A percentile compares a stretch with the other conserved stretches of the same genome.
These are phyloP conservation scores for Xanthorhoe designata DNA, from an alignment of 2,888 invertebrate species.

Conservation along the genomic window DNA sequence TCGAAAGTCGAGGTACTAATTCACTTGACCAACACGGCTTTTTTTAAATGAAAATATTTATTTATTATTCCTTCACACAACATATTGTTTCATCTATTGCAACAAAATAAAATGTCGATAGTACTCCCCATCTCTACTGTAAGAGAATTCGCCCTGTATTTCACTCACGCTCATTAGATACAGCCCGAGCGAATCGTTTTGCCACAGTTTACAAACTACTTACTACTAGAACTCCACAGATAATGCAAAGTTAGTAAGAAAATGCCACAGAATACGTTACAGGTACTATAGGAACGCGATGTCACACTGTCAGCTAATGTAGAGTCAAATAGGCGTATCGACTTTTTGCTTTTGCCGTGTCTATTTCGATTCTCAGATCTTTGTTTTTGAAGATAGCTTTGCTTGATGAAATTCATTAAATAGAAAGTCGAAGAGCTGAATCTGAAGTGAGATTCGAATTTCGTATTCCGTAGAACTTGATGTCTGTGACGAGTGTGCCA, in stretches of 20 bases:
- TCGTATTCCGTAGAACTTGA: too few relatives aligned
- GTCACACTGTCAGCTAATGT: slow-evolving; percentile 58
- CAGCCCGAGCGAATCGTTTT: slow-evolving; percentile 52
- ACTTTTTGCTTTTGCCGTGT: slow-evolving; percentile 37
- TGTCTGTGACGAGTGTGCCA: too few relatives aligned
- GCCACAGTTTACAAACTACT: slow-evolving; percentile 23
- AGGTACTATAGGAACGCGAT: slow-evolving; percentile 29
- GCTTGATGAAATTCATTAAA: background rate
- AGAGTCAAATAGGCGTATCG: slow-evolving; percentile 51
- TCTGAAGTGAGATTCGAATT: too few relatives aligned
- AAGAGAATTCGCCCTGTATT: slow-evolving; percentile 30
- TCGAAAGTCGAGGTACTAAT: too few relatives aligned
- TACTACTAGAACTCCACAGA: slow-evolving; percentile 23
- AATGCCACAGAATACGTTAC: slow-evolving; percentile 4
- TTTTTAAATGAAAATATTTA: too few relatives aligned
- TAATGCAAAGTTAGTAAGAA: background rate
- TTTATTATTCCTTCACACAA: too few relatives aligned
- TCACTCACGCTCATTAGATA: slow-evolving; percentile 66
- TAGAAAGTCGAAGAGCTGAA: too few relatives aligned
- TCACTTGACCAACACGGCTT: too few relatives aligned
- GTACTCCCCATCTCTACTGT: slow-evolving; percentile 28
- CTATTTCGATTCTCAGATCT: slow-evolving; percentile 18
- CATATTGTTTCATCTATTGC: too few relatives aligned
- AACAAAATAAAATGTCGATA: slow-evolving; percentile 7
- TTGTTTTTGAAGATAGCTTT: slow-evolving; percentile 13